phyloP scores from a whole-genome alignment of 2,888 invertebrate genomes.

The Volucella inanis region DNA sequence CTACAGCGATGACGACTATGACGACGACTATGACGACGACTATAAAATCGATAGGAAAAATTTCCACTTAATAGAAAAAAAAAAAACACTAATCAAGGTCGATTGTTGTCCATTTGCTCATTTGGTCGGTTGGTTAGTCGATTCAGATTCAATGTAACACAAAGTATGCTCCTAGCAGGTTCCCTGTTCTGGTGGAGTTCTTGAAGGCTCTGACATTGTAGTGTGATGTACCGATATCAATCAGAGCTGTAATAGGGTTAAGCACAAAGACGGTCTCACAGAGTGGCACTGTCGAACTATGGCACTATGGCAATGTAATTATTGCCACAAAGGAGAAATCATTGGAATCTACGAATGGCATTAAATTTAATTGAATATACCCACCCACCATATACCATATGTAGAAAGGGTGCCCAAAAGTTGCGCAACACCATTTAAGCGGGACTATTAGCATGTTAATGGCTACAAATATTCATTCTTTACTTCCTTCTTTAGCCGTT shows the following conservation, averaged over 20 bases:
- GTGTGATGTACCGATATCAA: slow-evolving; percentile 30
- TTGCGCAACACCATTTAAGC: neutral
- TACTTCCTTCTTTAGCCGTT: too few relatives aligned
- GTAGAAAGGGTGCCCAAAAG: neutral
- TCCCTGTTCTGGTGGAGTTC: neutral
- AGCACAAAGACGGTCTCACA: neutral
- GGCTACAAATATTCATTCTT: neutral
- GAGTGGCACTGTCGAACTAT: neutral
- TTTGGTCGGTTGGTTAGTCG: neutral
- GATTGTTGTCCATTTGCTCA: neutral
- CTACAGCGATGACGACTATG: neutral
- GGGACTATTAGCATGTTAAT: slow-evolving; percentile 9
- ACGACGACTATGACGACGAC: neutral
- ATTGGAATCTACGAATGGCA: slow-evolving; percentile 9
- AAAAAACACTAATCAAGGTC: neutral
- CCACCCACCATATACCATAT: neutral
- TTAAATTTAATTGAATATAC: slow-evolving; percentile 11
- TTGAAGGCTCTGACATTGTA: too few relatives aligned
- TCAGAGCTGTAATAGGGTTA: slow-evolving; percentile 34
- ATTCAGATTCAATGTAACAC: neutral
- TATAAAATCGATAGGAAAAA: slow-evolving; percentile 12
- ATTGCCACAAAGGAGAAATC: slow-evolving; percentile 37
- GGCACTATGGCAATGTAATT: slow-evolving; percentile 27
- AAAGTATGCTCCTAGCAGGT: slow-evolving; percentile 34
- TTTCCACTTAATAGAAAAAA: neutral